A percentile compares a stretch with the other conserved stretches of the same genome.
Conservation (phyloP, 2,113 vertebrate species). For the Hypomesus transpacificus region DNA sequence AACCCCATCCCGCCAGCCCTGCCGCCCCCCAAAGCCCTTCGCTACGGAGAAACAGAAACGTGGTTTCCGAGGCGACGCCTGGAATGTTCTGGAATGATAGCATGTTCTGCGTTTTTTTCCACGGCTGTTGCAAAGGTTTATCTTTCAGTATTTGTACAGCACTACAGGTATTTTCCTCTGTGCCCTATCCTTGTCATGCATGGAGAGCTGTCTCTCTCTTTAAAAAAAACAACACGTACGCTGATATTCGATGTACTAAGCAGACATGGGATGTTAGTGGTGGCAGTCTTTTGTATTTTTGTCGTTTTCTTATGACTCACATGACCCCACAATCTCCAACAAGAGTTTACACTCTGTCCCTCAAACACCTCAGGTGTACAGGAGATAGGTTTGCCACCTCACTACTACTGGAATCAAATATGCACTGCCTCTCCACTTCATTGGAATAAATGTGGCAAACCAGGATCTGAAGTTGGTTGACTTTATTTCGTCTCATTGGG, state of each 20-base stretch:
- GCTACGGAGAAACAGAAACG: slow-evolving; percentile 17
- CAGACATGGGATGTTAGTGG: slow-evolving; percentile 19
- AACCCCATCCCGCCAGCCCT: slow-evolving; percentile 32
- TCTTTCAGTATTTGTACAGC: slow-evolving; percentile 11
- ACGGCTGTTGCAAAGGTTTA: slow-evolving; percentile 6
- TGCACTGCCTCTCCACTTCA: slow-evolving; percentile 64
- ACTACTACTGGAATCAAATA: slow-evolving; percentile 66
- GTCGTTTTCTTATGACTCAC: slow-evolving; percentile 27
- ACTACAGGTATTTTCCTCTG: slow-evolving; percentile 8
- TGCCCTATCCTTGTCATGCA: slow-evolving; percentile 10
- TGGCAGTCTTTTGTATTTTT: slow-evolving; percentile 34
- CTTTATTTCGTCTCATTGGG: not conserved
- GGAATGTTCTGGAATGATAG: slow-evolving; percentile 19
- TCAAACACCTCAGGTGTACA: slow-evolving; percentile 29
- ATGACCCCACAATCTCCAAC: slow-evolving; percentile 23
- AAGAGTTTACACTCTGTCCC: slow-evolving; percentile 28
- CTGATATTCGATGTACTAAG: slow-evolving; percentile 16
- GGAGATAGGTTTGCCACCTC: slow-evolving; percentile 42
- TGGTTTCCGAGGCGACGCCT: slow-evolving; percentile 18
- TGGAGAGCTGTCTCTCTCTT: not conserved
- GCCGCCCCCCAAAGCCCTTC: slow-evolving; percentile 1
- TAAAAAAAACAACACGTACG: not conserved
- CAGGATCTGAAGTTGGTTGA: slow-evolving; percentile 38
- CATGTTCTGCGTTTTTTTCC: slow-evolving; percentile 29
- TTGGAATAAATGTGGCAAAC: slow-evolving; percentile 63